Evolutionary conservation across 1,140 invertebrate species (phyloP).

Genomic region (Drosophila melanica): DNA sequence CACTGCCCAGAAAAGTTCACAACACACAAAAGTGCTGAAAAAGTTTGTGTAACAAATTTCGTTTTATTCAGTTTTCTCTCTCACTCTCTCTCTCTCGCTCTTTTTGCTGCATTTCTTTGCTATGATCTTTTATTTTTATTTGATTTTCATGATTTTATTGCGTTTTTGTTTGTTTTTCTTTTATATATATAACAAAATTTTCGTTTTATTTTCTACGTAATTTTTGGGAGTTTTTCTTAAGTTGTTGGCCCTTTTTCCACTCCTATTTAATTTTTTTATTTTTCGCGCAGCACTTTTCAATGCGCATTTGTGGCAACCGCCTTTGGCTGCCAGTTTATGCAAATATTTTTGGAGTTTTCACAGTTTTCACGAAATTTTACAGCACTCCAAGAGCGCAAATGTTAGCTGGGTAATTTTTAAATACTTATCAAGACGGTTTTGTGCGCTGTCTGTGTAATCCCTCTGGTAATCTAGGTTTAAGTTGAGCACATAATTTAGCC

Average conservation of each 20-base stretch:
- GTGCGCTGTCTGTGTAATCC: constrained; percentile 46
- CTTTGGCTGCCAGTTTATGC: constrained; percentile 55
- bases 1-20: constrained; percentile 69
- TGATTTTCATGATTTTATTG: constrained; percentile 35
- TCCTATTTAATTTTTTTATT: too few relatives aligned
- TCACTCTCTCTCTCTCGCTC: not conserved
- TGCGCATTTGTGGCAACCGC: constrained; percentile 51
- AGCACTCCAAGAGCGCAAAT: constrained; percentile 14
- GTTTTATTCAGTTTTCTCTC: constrained; percentile 14
- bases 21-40: constrained; percentile 64
- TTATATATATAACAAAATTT: constrained; percentile 25
- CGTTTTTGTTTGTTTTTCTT: constrained; percentile 38
- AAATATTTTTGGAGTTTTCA: constrained; percentile 64
- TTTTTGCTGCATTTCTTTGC: constrained; percentile 13
- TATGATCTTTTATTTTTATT: constrained; percentile 16
- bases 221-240: constrained; percentile 42
- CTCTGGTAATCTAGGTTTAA: constrained; percentile 60
- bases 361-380: constrained; percentile 22
- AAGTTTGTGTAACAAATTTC: constrained; percentile 74
- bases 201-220: constrained; percentile 31
- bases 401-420: constrained; percentile 62
- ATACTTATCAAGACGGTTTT: constrained; percentile 50
- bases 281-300: constrained; percentile 24
- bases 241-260: constrained; percentile 15
- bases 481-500: constrained; percentile 59